phyloP scores from a whole-genome alignment of 2,888 invertebrate genomes.

The Caenorhabditis wallacei region DNA sequence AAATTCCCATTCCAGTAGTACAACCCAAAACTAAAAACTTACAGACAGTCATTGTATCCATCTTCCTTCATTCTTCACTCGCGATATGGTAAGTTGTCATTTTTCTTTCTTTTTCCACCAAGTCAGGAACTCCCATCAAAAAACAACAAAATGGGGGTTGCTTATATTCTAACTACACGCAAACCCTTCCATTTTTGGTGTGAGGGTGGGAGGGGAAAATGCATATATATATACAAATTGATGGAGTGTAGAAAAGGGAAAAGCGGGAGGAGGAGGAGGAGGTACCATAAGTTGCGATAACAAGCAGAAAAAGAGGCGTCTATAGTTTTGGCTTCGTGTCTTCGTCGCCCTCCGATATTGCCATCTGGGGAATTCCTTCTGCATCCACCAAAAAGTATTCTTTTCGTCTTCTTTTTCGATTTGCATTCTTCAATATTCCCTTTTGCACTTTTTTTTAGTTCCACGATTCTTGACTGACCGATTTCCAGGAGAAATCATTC shows the following conservation, averaged over 20 bases:
- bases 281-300: slow-evolving; percentile 64
- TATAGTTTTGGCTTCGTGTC: slow-evolving; percentile 24
- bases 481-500: too few species aligned
- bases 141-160: not conserved
- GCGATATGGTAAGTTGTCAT: slow-evolving; percentile 44
- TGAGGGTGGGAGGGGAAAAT: not conserved
- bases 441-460: slow-evolving; percentile 37
- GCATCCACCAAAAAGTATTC: slow-evolving; percentile 18
- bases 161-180: slow-evolving; percentile 41
- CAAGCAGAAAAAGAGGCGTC: slow-evolving; percentile 18
- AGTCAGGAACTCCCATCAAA: slow-evolving; percentile 28
- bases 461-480: too few species aligned
- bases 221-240: slow-evolving; percentile 43
- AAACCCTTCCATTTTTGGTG: slow-evolving; percentile 11
- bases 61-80: not conserved
- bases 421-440: slow-evolving; percentile 36
- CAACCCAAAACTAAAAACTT: not conserved
- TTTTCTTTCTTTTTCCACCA: not conserved
- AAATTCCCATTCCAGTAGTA: too few species aligned
- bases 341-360: slow-evolving; percentile 50
- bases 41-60: slow-evolving; percentile 8
- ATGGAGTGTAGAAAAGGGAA: slow-evolving; percentile 48
- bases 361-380: slow-evolving; percentile 38
- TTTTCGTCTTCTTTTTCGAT: slow-evolving; percentile 44
- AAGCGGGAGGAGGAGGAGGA: slow-evolving; percentile 19